Evolutionary conservation across 2,113 vertebrate genomes (phyloP), one percentile per base, ranked within the genome.

Genomic region (Protobothrops flavoviridis): DNA sequence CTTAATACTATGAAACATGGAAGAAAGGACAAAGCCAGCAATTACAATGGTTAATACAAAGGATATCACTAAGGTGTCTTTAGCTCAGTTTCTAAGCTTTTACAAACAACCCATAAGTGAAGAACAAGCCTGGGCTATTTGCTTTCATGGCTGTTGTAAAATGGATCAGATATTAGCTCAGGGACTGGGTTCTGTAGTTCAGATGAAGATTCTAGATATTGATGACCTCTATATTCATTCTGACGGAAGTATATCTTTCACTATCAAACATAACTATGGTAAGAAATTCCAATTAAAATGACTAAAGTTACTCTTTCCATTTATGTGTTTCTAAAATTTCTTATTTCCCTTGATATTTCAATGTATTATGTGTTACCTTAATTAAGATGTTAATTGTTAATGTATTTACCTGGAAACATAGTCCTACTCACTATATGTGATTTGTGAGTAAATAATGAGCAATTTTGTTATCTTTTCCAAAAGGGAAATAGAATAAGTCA

Each of bases 111-210:
- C 97, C n/a, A n/a, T 97, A 94, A 97, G 93, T 0, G 97, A 97
- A 90, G 97, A 97, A 86, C 95, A 97, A 94, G 97, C 97, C 53
- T 97, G 96, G 97, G 97, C 97, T 87, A 7, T 97, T n/a, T 97
- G 97, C 50, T 97, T 96, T 94, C 96, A 97, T 24, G 96, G 96
- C 29, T 97, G 97, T 85, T 1, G 1, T 85, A 95, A 94, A 91
- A 94, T 97, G 88, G 59, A 95, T 13, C 93, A 95, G 50, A 7
- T 95, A 45, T 26, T 95, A 87, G 39, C 21, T 4, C 69, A 23
- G 8, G 94, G 74, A 13, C n/a, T 69, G 10, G 74, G 24, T 43
- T 90, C 87, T 5, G 9, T 4, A 0, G 85, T 91, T 26, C 20
- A 15, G 21, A 91, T 95, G 39, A 64, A 93, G 0, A 55, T 94